Conservation (phyloP, 2,797 vertebrate genomes). For the Myiotriccus ornatus region DNA sequence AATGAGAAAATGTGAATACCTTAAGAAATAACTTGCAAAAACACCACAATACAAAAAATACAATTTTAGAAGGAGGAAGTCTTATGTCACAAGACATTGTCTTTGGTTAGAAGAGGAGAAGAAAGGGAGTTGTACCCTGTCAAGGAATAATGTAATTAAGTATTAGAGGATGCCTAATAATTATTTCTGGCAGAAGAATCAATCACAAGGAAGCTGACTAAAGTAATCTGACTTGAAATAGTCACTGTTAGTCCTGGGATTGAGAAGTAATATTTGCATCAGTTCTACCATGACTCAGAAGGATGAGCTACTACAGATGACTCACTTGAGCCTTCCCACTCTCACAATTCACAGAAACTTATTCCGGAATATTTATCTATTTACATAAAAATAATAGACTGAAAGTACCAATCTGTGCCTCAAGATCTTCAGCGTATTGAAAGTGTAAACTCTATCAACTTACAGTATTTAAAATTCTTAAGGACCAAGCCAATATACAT, state of each 20-base stretch:
- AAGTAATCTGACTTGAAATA: not conserved
- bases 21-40: not conserved
- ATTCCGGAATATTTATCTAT: not conserved
- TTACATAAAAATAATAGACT: not conserved
- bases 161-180: not conserved
- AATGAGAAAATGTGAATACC: not conserved
- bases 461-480: not conserved
- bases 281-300: not conserved
- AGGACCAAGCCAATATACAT: not conserved
- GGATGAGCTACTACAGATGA: not conserved
- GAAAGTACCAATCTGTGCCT: not conserved
- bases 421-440: not conserved
- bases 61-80: not conserved
- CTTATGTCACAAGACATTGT: not conserved
- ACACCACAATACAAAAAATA: not conserved
- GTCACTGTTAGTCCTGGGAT: not conserved
- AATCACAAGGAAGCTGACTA: not conserved
- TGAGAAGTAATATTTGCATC: not conserved
- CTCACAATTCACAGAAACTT: not conserved
- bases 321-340: not conserved
- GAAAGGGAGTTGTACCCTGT: not conserved
- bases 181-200: not conserved
- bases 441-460: not conserved
- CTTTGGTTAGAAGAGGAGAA: not conserved
- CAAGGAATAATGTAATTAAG: not conserved